These are phyloP conservation scores for Anabas testudineus DNA, from an alignment of 2,797 vertebrate species.

Conservation along the genomic window DNA sequence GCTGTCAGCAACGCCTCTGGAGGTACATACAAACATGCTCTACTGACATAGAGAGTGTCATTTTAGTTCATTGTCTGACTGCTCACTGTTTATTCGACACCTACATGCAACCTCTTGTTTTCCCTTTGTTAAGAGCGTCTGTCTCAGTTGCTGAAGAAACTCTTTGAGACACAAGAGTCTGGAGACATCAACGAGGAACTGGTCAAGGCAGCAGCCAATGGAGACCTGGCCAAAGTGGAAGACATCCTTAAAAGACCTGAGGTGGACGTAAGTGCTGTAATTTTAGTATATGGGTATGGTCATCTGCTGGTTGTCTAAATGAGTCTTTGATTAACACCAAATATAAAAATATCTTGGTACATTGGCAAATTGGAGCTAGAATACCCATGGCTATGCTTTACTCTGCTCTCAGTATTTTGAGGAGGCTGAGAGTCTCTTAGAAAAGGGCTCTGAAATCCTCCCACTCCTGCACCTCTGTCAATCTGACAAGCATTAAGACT, in stretches of 20 bases:
- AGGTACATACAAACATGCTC: conserved; percentile 82
- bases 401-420: conserved; percentile 50
- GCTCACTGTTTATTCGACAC: conserved; percentile 35
- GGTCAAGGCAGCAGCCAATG: conserved; percentile 98
- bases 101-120: conserved; percentile 33
- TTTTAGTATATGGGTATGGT: background rate
- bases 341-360: conserved; percentile 21
- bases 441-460: conserved; percentile 62
- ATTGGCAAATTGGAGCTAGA: conserved; percentile 33
- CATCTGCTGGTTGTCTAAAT: conserved; percentile 5
- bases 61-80: conserved; percentile 33
- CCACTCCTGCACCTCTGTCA: conserved; percentile 63
- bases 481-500: conserved; percentile 72
- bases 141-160: conserved; percentile 97
- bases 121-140: conserved; percentile 88
- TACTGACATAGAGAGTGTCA: conserved; percentile 28
- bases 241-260: conserved; percentile 97
- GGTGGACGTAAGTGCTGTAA: conserved; percentile 89
- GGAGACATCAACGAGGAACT: conserved; percentile 99
- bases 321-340: conserved; percentile 13
- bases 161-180: conserved; percentile 99
- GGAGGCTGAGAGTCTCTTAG: conserved; percentile 49
- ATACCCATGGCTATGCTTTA: conserved; percentile 17
- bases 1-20: conserved; percentile 98
- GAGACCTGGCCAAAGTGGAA: conserved; percentile 98